These are phyloP conservation scores for Tinamus guttatus DNA, from an alignment of 2,113 vertebrate species.

Conservation along the genomic window DNA sequence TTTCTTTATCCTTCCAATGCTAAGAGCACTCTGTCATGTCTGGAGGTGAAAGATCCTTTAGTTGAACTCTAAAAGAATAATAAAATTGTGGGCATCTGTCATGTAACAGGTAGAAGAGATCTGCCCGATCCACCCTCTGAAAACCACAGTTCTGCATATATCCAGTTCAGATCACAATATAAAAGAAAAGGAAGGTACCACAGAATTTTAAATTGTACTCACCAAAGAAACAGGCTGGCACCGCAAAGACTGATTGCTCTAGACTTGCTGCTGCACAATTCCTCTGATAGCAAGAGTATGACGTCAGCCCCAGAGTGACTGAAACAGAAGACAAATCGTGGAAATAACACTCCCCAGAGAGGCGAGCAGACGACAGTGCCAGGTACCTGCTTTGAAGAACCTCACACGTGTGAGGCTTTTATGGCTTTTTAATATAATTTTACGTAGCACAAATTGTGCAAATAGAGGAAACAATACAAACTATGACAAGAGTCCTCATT, in stretches of 20 bases:
- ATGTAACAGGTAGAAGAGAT: background rate
- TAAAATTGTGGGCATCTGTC: background rate
- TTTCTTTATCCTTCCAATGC: background rate
- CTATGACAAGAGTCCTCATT: background rate
- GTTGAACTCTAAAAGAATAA: background rate
- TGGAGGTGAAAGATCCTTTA: background rate
- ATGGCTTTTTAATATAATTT: background rate
- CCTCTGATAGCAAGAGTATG: background rate
- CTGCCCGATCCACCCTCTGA: background rate
- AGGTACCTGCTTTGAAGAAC: background rate
- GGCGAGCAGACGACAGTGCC: background rate
- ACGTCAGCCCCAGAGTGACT: background rate
- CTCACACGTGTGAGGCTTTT: background rate
- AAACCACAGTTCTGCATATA: background rate
- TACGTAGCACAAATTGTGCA: background rate
- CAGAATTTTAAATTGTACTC: background rate
- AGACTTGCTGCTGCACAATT: background rate
- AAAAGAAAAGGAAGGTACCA: background rate
- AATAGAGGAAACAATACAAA: background rate
- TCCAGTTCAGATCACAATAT: background rate
- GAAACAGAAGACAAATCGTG: constrained; percentile 43
- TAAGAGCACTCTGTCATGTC: background rate
- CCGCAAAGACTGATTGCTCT: background rate
- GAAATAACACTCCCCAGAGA: constrained; percentile 16
- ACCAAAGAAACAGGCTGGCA: background rate